Percentiles rank a stretch among this genome's conserved stretches.
phyloP scores from a whole-genome alignment of 2,113 vertebrate species.

The Phaetusa simplex region DNA sequence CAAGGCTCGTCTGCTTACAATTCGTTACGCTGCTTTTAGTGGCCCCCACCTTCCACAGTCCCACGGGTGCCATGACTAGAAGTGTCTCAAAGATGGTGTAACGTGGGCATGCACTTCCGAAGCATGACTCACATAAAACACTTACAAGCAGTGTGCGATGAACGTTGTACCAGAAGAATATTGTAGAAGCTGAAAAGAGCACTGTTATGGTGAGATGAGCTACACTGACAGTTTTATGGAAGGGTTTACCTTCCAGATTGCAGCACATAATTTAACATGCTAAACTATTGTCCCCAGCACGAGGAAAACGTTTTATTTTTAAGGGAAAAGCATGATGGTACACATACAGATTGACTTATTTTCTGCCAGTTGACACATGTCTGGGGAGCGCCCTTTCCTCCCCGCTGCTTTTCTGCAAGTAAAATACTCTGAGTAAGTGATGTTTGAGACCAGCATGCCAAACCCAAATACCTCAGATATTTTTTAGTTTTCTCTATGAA shows the following conservation, averaged over 20 bases:
- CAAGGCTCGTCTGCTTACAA: background rate
- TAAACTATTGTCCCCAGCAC: background rate
- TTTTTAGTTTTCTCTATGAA: background rate
- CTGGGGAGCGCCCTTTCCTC: background rate
- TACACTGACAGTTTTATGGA: background rate
- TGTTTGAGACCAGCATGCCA: background rate
- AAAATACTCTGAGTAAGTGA: background rate
- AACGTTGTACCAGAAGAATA: background rate
- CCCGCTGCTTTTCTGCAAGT: background rate
- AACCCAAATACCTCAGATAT: background rate
- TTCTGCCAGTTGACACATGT: background rate
- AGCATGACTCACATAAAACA: background rate
- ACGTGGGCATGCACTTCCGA: fast-evolving
- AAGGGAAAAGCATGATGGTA: background rate
- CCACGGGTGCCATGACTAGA: background rate
- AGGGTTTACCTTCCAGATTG: background rate
- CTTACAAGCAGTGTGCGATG: fast-evolving
- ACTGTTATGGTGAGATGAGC: background rate
- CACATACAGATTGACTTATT: background rate
- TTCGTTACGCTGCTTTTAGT: background rate
- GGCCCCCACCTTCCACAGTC: background rate
- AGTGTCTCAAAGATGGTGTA: background rate
- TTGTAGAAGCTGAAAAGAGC: background rate
- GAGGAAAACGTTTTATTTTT: background rate
- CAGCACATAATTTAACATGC: background rate